These are phyloP conservation scores for Hartigia nigra DNA, from an alignment of 2,888 invertebrate species.

Conservation along the genomic window DNA sequence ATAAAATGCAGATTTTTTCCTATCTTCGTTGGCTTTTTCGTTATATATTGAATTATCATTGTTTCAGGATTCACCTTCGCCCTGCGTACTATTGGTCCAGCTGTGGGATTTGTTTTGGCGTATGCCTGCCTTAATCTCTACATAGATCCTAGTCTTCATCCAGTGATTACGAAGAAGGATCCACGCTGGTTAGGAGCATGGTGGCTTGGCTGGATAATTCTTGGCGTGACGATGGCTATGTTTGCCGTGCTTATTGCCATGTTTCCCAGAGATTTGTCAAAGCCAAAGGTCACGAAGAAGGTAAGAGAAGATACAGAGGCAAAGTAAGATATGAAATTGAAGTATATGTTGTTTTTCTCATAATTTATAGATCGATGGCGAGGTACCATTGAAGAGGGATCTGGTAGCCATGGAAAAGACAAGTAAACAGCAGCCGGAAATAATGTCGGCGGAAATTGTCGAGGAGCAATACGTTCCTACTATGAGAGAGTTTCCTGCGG, in stretches of 20 bases:
- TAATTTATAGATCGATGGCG: conserved; percentile 34
- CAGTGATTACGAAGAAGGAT: conserved; percentile 71
- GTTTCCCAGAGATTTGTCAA: conserved; percentile 72
- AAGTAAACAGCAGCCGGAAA: not conserved
- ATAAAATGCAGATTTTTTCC: not conserved
- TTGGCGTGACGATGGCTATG: conserved; percentile 70
- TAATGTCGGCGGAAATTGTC: not conserved
- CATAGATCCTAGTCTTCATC: conserved; percentile 72
- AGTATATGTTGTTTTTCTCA: not conserved
- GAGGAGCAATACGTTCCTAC: conserved; percentile 48
- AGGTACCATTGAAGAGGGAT: conserved; percentile 48
- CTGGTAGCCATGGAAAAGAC: conserved; percentile 32
- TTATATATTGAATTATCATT: conserved; percentile 8
- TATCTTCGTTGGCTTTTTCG: not conserved
- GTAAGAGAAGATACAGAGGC: conserved; percentile 16
- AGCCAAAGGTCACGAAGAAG: conserved; percentile 48
- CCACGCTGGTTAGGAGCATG: conserved; percentile 81
- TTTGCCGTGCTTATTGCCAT: conserved; percentile 74
- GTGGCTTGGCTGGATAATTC: conserved; percentile 78
- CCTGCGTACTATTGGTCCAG: conserved; percentile 70
- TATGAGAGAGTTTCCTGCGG: conserved; percentile 69
- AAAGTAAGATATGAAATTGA: not conserved
- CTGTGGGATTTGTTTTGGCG: conserved; percentile 72
- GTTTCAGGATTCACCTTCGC: conserved; percentile 67
- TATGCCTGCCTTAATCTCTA: conserved; percentile 69